Evolutionary conservation across 2,888 invertebrate genomes (phyloP), one percentile per base, ranked within the genome.

Genomic region (Erebia palarica): DNA sequence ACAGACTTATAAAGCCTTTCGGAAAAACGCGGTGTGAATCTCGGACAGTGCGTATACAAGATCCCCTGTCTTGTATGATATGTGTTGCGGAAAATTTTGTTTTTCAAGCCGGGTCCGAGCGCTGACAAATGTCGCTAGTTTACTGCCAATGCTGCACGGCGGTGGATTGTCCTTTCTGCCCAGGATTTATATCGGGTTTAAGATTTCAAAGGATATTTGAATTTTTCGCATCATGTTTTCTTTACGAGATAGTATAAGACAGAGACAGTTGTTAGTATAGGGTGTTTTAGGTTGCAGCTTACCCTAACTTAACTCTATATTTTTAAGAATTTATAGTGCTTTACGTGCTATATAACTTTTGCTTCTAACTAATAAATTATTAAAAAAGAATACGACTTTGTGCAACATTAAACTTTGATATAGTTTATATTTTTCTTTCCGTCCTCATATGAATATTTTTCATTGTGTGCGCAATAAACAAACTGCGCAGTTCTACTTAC

Each of bases 11-110:
- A 36, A 36, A 36, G 7, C 5, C 36, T 36, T 36, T 36, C 36
- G 36, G n/a, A 42, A 55, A 58, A 59, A 67, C 75, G 77, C 75
- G 0, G 72, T 81, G 78, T 77, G 57, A 68, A 1, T 11, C 13
- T n/a, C 1, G n/a, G 75, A 64, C 75, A 83, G 87, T 90, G 90
- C 82, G 90, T 86, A 51, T 16, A 75, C 9, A 71, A 68, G 75
- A 36, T 79, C 85, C 86, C 86, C 81, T 82, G 85, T 85, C 85
- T 83, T 82, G 89, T 91, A 89, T 91, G 92, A 91, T 91, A 90
- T 90, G 90, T 92, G 92, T 90, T 87, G 92, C 91, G 91, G 89
- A 89, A 92, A 92, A 92, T 92, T 90, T 89, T 92, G 92, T 92
- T 92, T 91, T 91, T 91, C 87, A 88, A 86, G 84, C 71, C 72